Percentiles rank a stretch among this genome's conserved stretches.
phyloP scores from a whole-genome alignment of 2,113 vertebrate genomes.

The Potamarius usumacintae region DNA sequence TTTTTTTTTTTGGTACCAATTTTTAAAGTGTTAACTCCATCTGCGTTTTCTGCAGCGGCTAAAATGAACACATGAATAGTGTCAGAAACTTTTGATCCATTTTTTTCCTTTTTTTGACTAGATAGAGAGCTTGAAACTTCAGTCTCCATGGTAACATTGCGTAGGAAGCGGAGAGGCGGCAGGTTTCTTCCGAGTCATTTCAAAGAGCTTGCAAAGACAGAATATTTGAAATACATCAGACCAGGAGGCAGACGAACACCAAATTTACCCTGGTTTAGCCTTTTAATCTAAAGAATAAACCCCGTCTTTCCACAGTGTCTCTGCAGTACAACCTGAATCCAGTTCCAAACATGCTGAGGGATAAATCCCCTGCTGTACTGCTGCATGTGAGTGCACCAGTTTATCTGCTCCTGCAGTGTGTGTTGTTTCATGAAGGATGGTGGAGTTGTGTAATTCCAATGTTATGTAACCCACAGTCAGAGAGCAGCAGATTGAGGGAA shows the following conservation, averaged over 20 bases:
- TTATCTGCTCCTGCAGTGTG: constrained; percentile 15
- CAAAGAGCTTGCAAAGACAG: constrained; percentile 30
- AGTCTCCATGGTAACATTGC: constrained; percentile 69
- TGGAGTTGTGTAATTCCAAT: constrained; percentile 30
- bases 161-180: constrained; percentile 43
- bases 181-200: constrained; percentile 45
- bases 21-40: background rate
- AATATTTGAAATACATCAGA: constrained; percentile 36
- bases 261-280: background rate
- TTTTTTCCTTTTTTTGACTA: constrained; percentile 63
- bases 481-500: constrained; percentile 35
- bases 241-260: background rate
- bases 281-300: constrained; percentile 9
- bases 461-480: constrained; percentile 39
- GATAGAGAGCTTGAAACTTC: constrained; percentile 67
- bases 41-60: background rate
- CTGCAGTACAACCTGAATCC: background rate
- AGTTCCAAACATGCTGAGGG: background rate
- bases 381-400: constrained; percentile 20
- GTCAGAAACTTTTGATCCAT: background rate
- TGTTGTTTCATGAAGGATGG: constrained; percentile 13
- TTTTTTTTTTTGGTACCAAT: background rate
- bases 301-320: background rate
- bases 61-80: background rate
- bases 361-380: background rate